phyloP scores from a whole-genome alignment of 1,140 invertebrate species.

The Drosophila lowei region DNA sequence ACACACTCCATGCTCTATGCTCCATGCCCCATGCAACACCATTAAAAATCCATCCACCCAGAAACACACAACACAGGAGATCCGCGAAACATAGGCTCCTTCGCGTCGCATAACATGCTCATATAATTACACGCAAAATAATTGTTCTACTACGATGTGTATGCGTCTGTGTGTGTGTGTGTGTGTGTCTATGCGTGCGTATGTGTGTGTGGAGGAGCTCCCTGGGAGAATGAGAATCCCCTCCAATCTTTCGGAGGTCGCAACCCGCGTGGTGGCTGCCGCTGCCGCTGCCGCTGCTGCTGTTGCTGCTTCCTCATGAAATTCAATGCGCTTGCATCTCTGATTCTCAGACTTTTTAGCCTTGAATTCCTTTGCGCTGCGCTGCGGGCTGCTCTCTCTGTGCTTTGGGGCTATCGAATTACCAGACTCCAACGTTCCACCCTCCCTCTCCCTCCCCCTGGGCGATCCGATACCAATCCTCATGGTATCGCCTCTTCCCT shows the following conservation, averaged over 20 bases:
- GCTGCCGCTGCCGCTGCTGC: constrained; percentile 37
- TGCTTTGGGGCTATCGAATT: constrained; percentile 37
- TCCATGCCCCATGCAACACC: not conserved
- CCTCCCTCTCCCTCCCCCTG: not conserved
- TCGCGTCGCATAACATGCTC: constrained; percentile 62
- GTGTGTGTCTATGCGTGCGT: too few species aligned
- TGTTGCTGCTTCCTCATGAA: constrained; percentile 61
- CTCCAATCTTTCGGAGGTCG: constrained; percentile 63
- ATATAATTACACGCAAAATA: constrained; percentile 79
- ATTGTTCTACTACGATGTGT: constrained; percentile 46
- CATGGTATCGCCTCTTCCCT: not conserved
- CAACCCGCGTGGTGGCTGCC: constrained; percentile 52
- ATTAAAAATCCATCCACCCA: constrained; percentile 12
- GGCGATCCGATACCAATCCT: not conserved
- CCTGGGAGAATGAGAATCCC: constrained; percentile 20
- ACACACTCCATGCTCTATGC: too few species aligned
- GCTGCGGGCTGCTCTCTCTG: constrained; percentile 47
- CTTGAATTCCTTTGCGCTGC: constrained; percentile 68
- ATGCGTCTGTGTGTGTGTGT: too few species aligned
- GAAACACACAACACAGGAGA: constrained; percentile 11
- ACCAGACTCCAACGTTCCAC: constrained; percentile 37
- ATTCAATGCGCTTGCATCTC: constrained; percentile 65
- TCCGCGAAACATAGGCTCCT: constrained; percentile 24
- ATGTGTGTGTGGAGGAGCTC: not conserved
- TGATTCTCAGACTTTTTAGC: constrained; percentile 59